These are phyloP conservation scores for Gouania willdenowi DNA, from an alignment of 2,797 vertebrate genomes.

Conservation along the genomic window DNA sequence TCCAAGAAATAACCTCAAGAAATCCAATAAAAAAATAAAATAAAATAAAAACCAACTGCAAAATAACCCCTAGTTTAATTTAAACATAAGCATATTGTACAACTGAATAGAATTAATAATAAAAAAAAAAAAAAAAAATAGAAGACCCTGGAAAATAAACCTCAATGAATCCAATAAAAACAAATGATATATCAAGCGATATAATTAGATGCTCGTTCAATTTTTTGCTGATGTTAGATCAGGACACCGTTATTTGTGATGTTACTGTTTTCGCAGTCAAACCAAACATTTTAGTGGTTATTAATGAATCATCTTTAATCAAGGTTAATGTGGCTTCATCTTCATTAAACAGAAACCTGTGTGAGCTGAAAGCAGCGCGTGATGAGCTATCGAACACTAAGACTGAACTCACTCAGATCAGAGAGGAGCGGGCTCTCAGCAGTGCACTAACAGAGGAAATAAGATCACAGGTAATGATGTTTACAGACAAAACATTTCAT, in stretches of 20 bases:
- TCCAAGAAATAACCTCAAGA: too few species aligned
- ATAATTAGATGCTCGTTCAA: too few species aligned
- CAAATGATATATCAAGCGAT: too few species aligned
- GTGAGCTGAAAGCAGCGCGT: slow-evolving; percentile 56
- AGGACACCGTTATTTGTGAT: neutral
- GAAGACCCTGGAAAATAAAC: too few species aligned
- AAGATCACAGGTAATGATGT: slow-evolving; percentile 60
- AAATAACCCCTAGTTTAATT: too few species aligned
- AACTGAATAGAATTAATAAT: too few species aligned
- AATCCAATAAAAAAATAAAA: too few species aligned
- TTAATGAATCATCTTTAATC: slow-evolving; percentile 3
- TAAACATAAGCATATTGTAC: too few species aligned
- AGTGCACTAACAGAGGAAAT: slow-evolving; percentile 52
- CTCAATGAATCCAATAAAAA: too few species aligned
- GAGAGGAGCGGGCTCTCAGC: slow-evolving; percentile 45
- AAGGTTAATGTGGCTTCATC: neutral
- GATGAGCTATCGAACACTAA: slow-evolving; percentile 53
- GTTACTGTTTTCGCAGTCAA: neutral
- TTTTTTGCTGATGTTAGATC: too few species aligned
- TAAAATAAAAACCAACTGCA: too few species aligned
- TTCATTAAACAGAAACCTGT: slow-evolving; percentile 52
- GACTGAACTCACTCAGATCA: slow-evolving; percentile 52
- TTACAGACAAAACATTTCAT: slow-evolving; percentile 45
- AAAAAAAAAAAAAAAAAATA: too few species aligned
- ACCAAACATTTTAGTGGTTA: neutral